A percentile compares a stretch with the other conserved stretches of the same genome.
Evolutionary conservation across 2,113 vertebrate species (phyloP).

Genomic region (Ellobius talpinus): DNA sequence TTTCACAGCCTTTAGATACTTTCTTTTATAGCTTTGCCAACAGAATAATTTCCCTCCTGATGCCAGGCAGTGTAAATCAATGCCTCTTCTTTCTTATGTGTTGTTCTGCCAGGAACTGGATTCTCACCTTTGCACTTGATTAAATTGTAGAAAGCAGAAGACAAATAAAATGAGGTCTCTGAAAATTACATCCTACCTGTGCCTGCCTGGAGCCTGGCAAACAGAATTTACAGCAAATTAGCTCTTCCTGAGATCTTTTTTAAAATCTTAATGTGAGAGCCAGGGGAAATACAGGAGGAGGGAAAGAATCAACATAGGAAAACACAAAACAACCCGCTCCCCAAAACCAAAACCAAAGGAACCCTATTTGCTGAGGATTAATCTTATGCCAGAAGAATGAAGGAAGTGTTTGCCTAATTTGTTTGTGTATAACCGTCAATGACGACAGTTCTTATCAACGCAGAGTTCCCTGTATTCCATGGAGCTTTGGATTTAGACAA

Average conservation of each 20-base stretch:
- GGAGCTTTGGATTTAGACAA: neutral
- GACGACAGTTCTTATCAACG: neutral
- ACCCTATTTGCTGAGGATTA: neutral
- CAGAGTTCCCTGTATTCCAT: neutral
- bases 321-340: neutral
- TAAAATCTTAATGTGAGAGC: neutral
- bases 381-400: neutral
- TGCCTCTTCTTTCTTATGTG: constrained; percentile 59
- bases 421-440: neutral
- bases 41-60: constrained; percentile 79
- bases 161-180: constrained; percentile 5
- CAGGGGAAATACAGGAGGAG: neutral
- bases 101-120: constrained; percentile 40
- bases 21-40: constrained; percentile 81
- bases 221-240: constrained; percentile 57
- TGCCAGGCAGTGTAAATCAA: constrained; percentile 78
- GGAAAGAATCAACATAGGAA: neutral
- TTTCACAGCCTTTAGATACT: constrained; percentile 67
- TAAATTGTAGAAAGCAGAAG: constrained; percentile 61
- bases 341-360: too few species aligned
- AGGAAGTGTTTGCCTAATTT: neutral
- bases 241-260: neutral
- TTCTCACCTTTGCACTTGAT: constrained; percentile 69
- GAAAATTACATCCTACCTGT: neutral
- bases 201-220: neutral